Evolutionary conservation across 2,113 vertebrate species (phyloP).

Genomic region (Okapia johnstoni): DNA sequence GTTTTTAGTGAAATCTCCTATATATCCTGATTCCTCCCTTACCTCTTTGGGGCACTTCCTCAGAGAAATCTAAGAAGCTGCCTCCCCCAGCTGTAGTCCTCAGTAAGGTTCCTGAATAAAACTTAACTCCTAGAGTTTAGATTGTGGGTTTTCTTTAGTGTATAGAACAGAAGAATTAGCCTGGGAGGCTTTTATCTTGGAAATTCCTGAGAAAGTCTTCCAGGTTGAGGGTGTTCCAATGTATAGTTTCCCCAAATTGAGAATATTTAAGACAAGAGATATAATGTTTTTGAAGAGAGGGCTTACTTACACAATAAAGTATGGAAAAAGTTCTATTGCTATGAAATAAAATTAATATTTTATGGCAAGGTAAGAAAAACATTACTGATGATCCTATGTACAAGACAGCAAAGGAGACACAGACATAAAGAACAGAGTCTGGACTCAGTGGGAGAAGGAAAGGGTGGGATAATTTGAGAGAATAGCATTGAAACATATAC

Average conservation of each 20-base stretch:
- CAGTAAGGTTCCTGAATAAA: background rate
- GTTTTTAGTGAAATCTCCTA: background rate
- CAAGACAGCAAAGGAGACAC: background rate
- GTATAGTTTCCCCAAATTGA: background rate
- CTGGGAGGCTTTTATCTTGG: background rate
- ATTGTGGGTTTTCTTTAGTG: background rate
- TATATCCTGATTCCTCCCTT: background rate
- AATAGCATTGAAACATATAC: background rate
- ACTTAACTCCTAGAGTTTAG: background rate
- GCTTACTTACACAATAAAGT: background rate
- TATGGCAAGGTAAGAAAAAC: background rate
- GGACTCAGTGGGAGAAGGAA: background rate
- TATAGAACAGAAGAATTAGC: background rate
- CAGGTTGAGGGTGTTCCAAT: background rate
- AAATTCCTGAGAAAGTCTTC: background rate
- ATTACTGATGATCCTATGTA: background rate
- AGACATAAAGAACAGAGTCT: background rate
- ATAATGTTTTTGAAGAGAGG: background rate
- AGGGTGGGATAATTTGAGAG: background rate
- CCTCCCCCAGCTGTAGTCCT: background rate
- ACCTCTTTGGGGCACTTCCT: background rate
- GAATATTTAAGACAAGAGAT: background rate
- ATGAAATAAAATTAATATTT: background rate
- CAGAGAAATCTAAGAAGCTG: background rate
- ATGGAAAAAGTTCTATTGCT: background rate